phyloP scores from a whole-genome alignment of 2,888 invertebrate species.

The Drosophila cognata region DNA sequence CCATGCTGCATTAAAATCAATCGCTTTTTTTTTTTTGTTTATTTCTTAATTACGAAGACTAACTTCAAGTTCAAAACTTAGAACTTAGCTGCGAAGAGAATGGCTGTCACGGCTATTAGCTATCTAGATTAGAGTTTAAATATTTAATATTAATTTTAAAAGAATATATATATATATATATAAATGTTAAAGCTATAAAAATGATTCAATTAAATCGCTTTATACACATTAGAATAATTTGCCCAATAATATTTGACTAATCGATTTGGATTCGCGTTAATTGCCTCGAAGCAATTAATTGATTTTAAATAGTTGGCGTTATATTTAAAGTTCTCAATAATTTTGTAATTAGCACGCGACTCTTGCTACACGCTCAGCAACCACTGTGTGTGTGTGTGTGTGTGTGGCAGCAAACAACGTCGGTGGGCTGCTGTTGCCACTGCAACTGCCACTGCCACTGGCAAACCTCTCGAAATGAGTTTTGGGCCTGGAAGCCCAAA shows the following conservation, averaged over 20 bases:
- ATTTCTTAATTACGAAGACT: neutral
- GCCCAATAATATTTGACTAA: neutral
- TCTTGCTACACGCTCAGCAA: neutral
- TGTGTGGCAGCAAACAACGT: slow-evolving; percentile 55
- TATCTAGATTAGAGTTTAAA: neutral
- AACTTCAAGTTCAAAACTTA: neutral
- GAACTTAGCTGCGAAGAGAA: neutral
- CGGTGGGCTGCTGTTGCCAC: slow-evolving; percentile 59
- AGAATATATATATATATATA: no score
- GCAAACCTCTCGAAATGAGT: slow-evolving; percentile 41
- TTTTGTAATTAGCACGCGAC: slow-evolving; percentile 35
- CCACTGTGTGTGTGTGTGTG: slow-evolving; percentile 30
- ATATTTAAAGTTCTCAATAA: slow-evolving; percentile 8
- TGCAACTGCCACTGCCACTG: slow-evolving; percentile 25
- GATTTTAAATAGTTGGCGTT: neutral
- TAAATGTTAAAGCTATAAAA: neutral
- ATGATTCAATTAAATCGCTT: neutral
- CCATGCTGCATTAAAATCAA: neutral
- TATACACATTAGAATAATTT: neutral
- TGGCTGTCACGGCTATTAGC: neutral
- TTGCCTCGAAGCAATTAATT: neutral
- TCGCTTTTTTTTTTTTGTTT: neutral
- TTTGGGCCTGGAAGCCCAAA: slow-evolving; percentile 64
- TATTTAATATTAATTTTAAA: neutral
- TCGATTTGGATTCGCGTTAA: neutral